Base-by-base conservation (phyloP, 2,113 vertebrate species). In the Pelusios castaneus region DNA sequence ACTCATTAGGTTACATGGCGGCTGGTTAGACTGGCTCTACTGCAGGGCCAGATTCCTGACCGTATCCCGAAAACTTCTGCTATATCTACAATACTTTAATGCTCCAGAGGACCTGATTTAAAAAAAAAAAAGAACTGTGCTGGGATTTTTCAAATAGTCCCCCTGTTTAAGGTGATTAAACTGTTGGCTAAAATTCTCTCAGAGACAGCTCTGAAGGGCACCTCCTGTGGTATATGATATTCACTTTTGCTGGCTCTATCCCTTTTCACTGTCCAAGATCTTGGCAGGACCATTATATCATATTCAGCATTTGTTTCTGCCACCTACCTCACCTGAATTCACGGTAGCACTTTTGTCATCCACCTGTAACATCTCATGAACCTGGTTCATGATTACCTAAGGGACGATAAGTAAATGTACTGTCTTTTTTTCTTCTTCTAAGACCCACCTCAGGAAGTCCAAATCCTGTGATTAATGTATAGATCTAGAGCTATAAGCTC, bases 211-310 rank as follows among this genome's bases (percentile, higher is more conserved):
- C 51, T 52, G 51, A 58, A 27, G 27, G 55, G 11, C 11, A 58
- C 56, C 10, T 58, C 56, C 27, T 58, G 27, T 27, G 27, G 56
- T 29, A 58, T 11, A 11, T 58, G 56, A 29, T 25, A 10, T 24
- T 87, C 1, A 6, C 0, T 43, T 88, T 5, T 43, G 41, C 11
- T 79, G 27, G 49, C 5, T 10, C 25, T 2, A 43, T 83, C 3
- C 2, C 31, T 52, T 89, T 10, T 10, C 75, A 51, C 31, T 55
- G 87, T 12, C 16, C 75, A 51, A 6, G 45, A 70, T 43, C 79
- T 25, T 76, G 84, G 51, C 47, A 67, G 2, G 25, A 8, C 0
- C 1, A 0, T 19, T 0, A 2, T 12, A 1, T 19, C 25, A 2
- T 12, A 1, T 16, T 25, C 14, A 3, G 43, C 1, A 4, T 31